These are phyloP conservation scores for Leptinotarsa haldemani DNA, from an alignment of 2,888 invertebrate species.

Conservation along the genomic window DNA sequence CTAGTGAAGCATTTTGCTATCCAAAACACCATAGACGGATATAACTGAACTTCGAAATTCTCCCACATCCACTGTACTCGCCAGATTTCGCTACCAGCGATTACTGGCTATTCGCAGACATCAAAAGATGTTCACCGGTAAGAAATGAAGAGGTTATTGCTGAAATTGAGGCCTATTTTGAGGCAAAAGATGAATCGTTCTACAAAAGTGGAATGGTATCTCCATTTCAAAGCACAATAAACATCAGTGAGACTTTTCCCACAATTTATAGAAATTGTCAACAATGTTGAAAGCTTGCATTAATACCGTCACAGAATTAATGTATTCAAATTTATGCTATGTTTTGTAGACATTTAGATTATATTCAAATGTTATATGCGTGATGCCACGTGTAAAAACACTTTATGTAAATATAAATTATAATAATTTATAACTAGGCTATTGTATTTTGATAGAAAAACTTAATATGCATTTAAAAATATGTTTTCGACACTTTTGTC, in stretches of 20 bases:
- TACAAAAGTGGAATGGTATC: too few species aligned
- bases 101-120: too few species aligned
- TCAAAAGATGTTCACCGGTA: too few species aligned
- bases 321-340: constrained; percentile 26
- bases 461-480: not conserved
- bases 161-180: too few species aligned
- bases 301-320: constrained; percentile 2
- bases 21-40: too few species aligned
- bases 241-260: not conserved
- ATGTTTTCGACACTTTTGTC: not conserved
- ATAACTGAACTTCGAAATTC: too few species aligned
- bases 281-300: not conserved
- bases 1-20: too few species aligned
- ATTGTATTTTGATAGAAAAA: constrained; percentile 16
- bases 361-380: constrained; percentile 31
- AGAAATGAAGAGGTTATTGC: too few species aligned
- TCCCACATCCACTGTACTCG: too few species aligned
- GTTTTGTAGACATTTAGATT: constrained; percentile 27
- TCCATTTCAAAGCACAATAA: too few species aligned
- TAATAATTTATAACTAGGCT: constrained; percentile 19
- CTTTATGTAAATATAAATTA: constrained; percentile 16
- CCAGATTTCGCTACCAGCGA: too few species aligned
- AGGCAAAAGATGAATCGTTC: too few species aligned
- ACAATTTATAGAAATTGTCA: not conserved
- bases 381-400: constrained; percentile 26